Percentiles rank a stretch among this genome's conserved stretches.
Evolutionary conservation across 1,140 invertebrate species (phyloP).

Genomic region (Leptinotarsa lineolata): DNA sequence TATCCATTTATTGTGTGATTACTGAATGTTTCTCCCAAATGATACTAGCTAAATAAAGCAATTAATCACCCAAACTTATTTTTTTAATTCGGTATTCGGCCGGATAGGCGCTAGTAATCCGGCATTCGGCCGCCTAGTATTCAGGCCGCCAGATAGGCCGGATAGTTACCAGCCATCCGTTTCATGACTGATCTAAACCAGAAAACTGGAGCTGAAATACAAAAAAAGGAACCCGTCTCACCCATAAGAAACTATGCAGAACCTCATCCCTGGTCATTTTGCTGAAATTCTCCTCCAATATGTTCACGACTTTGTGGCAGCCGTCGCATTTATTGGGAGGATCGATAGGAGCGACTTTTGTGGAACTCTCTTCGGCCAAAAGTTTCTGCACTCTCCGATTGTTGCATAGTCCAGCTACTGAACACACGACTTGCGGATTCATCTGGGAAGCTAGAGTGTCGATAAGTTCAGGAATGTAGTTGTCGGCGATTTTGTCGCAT

Average conservation of each 20-base stretch:
- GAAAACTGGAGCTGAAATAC: no score
- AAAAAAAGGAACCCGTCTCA: constrained; percentile 40
- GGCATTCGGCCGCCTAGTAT: no score
- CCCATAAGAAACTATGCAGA: constrained; percentile 62
- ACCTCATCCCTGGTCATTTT: constrained; percentile 61
- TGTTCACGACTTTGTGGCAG: constrained; percentile 61
- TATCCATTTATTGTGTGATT: no score
- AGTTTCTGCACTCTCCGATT: constrained; percentile 72
- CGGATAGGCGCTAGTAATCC: no score
- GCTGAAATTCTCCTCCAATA: constrained; percentile 63
- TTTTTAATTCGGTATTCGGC: no score
- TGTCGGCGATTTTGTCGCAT: constrained; percentile 80
- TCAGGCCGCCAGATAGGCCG: no score
- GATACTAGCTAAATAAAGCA: no score
- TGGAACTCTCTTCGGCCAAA: constrained; percentile 51
- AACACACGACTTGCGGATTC: constrained; percentile 84
- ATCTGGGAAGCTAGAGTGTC: constrained; percentile 85
- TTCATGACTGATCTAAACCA: no score
- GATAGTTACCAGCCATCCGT: no score
- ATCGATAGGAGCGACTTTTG: constrained; percentile 36
- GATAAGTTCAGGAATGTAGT: constrained; percentile 85
- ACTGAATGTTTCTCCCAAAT: no score
- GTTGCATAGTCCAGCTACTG: constrained; percentile 87
- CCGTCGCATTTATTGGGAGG: constrained; percentile 57
- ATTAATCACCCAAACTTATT: no score